Percentiles rank a stretch among this genome's conserved stretches.
Evolutionary conservation across 2,797 vertebrate genomes (phyloP).

Genomic region (Danio aesculapii): DNA sequence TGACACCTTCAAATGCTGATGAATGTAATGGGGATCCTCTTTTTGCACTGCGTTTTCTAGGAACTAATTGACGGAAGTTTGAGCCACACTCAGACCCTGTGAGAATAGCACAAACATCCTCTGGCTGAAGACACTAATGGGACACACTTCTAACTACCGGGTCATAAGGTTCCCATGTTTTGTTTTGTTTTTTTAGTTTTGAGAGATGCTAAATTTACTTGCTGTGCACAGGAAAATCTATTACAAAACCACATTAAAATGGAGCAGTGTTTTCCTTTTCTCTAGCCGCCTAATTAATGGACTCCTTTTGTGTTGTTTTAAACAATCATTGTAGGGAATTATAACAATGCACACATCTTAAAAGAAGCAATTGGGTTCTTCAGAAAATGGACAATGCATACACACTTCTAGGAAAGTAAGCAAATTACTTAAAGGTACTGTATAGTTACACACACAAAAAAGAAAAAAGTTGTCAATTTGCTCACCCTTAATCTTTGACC

Average conservation of each 20-base stretch:
- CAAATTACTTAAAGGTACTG: not conserved
- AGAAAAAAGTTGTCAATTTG: too few species aligned
- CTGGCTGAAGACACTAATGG: constrained; percentile 30
- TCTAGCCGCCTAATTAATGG: not conserved
- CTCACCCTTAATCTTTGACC: too few species aligned
- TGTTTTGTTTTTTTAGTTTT: not conserved
- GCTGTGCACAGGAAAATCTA: not conserved
- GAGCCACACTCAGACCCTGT: not conserved
- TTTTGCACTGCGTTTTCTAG: constrained; percentile 26
- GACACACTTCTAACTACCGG: constrained; percentile 4
- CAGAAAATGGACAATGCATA: not conserved
- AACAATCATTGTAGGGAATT: not conserved
- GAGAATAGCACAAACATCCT: constrained; percentile 7
- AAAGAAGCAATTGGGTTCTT: not conserved
- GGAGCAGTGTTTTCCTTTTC: not conserved
- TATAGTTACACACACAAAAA: too few species aligned
- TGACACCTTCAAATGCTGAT: constrained; percentile 51
- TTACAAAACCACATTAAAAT: not conserved
- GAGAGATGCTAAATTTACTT: constrained; percentile 15
- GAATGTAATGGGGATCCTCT: constrained; percentile 31
- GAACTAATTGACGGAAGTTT: constrained; percentile 36
- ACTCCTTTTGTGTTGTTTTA: not conserved
- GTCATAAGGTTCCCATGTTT: constrained; percentile 3
- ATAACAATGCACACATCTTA: not conserved
- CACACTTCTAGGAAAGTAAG: not conserved